These are phyloP conservation scores for Chaetodon trifascialis DNA, from an alignment of 2,113 vertebrate genomes.

Conservation along the genomic window DNA sequence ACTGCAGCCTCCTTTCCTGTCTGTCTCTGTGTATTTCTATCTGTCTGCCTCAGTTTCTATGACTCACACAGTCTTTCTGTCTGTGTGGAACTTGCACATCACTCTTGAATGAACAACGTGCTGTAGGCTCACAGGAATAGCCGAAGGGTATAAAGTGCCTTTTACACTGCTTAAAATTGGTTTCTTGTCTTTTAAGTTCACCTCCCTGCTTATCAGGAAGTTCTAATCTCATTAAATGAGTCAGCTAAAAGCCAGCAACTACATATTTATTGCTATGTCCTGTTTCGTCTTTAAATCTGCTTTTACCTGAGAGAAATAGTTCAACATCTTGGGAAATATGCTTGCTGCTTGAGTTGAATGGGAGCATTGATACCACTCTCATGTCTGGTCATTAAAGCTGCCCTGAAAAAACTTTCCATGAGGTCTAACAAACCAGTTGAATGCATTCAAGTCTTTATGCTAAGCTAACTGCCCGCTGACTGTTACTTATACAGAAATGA, in stretches of 20 bases:
- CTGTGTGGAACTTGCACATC: constrained; percentile 11
- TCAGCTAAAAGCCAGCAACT: not conserved
- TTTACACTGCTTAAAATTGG: not conserved
- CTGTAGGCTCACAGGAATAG: not conserved
- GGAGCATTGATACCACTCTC: too few species aligned
- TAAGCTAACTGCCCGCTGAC: too few species aligned
- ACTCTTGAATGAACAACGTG: not conserved
- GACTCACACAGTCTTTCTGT: constrained; percentile 44
- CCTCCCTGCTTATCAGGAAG: not conserved
- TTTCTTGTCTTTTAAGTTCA: constrained; percentile 1
- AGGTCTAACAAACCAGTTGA: not conserved
- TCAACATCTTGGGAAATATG: too few species aligned
- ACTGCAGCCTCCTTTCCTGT: constrained; percentile 21
- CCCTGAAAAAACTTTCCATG: not conserved
- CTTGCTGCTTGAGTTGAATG: too few species aligned
- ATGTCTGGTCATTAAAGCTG: too few species aligned
- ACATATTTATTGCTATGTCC: too few species aligned
- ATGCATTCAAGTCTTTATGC: not conserved
- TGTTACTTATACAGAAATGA: too few species aligned
- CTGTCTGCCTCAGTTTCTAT: constrained; percentile 27
- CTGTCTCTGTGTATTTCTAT: constrained; percentile 22
- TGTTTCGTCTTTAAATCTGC: too few species aligned
- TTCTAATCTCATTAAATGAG: not conserved
- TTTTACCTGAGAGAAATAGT: too few species aligned
- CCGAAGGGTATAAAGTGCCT: not conserved